Conservation (phyloP, 2,113 vertebrate species). For the Rhinolophus ferrumequinum region DNA sequence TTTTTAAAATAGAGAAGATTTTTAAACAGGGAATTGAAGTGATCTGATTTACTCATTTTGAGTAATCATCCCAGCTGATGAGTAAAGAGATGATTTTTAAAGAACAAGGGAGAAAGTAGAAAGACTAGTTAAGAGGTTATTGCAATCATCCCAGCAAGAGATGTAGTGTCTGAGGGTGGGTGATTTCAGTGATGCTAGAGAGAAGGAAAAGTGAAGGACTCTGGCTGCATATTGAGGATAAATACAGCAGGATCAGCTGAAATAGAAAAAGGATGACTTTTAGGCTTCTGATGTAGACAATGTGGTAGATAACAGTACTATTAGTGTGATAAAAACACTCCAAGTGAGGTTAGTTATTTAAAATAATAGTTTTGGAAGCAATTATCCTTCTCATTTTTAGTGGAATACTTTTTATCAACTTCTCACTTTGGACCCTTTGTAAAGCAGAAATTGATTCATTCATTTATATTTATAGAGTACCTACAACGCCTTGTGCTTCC, state of each 20-base stretch:
- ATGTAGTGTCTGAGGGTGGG: not conserved
- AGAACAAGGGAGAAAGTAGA: not conserved
- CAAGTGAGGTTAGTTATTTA: not conserved
- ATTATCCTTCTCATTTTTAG: not conserved
- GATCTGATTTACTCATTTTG: not conserved
- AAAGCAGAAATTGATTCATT: not conserved
- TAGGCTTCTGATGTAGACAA: not conserved
- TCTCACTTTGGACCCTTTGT: not conserved
- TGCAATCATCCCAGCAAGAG: not conserved
- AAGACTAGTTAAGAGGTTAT: not conserved
- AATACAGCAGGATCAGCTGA: not conserved
- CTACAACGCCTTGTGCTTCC: not conserved
- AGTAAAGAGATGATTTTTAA: not conserved
- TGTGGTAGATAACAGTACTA: not conserved
- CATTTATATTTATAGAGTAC: not conserved
- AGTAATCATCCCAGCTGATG: not conserved
- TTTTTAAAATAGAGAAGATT: not conserved
- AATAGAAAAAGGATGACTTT: not conserved
- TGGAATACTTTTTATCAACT: not conserved
- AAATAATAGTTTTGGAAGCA: constrained; percentile 20
- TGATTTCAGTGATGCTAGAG: not conserved
- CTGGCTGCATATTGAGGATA: rapidly evolving
- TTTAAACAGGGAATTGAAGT: not conserved
- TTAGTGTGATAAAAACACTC: not conserved
- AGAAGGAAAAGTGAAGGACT: not conserved